phyloP scores from a whole-genome alignment of 2,888 invertebrate genomes.

The Leucoptera coffeella region DNA sequence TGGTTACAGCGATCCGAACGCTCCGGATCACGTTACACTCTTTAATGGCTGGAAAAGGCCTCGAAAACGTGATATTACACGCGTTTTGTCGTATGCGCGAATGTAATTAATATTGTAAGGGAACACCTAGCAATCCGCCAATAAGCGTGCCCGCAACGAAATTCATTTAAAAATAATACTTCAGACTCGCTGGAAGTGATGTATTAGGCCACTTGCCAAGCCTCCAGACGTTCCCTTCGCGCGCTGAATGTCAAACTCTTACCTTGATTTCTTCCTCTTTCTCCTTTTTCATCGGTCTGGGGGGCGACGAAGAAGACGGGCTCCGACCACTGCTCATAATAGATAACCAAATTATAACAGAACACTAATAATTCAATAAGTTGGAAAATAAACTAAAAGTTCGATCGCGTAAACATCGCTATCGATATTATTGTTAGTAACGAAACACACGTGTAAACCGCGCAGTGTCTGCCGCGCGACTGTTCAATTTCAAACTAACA shows the following conservation, averaged over 20 bases:
- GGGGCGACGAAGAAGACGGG: constrained; percentile 23
- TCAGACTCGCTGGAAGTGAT: constrained; percentile 38
- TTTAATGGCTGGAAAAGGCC: constrained; percentile 55
- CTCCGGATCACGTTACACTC: constrained; percentile 50
- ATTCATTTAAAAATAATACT: constrained; percentile 15
- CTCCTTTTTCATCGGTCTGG: constrained; percentile 59
- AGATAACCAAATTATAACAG: constrained; percentile 5
- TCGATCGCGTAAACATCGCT: too few species aligned
- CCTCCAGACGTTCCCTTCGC: too few species aligned
- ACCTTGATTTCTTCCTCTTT: constrained; percentile 75
- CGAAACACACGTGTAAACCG: too few species aligned
- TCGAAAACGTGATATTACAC: constrained; percentile 53
- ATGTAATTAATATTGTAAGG: constrained; percentile 49
- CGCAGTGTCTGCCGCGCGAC: too few species aligned
- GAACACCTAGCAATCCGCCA: constrained; percentile 30
- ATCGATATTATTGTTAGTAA: too few species aligned
- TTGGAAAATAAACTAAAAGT: neutral
- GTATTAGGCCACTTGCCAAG: constrained; percentile 41
- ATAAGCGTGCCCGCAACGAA: constrained; percentile 20
- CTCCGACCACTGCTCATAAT: constrained; percentile 42
- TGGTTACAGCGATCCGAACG: constrained; percentile 51
- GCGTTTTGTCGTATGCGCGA: constrained; percentile 49
- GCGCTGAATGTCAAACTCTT: constrained; percentile 15
- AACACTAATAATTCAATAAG: constrained; percentile 7
- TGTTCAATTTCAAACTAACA: too few species aligned